phyloP scores from a whole-genome alignment of 1,140 invertebrate genomes.

The Melitaea cinxia region DNA sequence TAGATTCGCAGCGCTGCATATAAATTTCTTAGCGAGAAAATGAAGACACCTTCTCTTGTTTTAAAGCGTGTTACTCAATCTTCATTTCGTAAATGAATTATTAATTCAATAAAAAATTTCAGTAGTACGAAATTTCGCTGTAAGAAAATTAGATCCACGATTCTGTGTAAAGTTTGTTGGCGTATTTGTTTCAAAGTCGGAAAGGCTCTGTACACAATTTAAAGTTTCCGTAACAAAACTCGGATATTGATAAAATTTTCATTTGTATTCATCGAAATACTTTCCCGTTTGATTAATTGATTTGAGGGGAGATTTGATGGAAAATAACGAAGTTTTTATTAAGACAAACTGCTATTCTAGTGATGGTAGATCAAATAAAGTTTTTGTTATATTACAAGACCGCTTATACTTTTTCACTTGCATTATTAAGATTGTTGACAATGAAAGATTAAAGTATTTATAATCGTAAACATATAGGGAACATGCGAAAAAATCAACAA shows the following conservation, averaged over 20 bases:
- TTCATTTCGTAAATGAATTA: neutral
- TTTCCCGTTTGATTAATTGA: neutral
- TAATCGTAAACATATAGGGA: too few species aligned
- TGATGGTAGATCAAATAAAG: too few species aligned
- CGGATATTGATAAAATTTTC: conserved; percentile 2
- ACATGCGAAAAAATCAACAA: too few species aligned
- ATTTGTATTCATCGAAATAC: conserved; percentile 8
- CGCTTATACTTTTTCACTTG: too few species aligned
- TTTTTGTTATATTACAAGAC: too few species aligned
- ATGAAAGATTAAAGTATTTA: too few species aligned
- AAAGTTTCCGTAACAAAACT: neutral
- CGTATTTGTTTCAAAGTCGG: conserved; percentile 9
- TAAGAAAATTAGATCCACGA: conserved; percentile 17
- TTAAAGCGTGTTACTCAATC: neutral
- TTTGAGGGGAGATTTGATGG: neutral
- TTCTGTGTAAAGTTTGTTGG: neutral
- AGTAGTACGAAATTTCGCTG: too few species aligned
- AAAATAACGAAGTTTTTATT: neutral
- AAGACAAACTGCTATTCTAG: neutral
- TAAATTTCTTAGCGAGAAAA: too few species aligned
- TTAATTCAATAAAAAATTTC: neutral
- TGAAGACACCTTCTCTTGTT: neutral
- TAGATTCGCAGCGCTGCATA: too few species aligned
- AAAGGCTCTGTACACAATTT: conserved; percentile 2
- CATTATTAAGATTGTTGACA: too few species aligned